A percentile compares a stretch with the other conserved stretches of the same genome.
Conservation (phyloP, 2,888 invertebrate genomes). For the Aleiodes leptofemur region DNA sequence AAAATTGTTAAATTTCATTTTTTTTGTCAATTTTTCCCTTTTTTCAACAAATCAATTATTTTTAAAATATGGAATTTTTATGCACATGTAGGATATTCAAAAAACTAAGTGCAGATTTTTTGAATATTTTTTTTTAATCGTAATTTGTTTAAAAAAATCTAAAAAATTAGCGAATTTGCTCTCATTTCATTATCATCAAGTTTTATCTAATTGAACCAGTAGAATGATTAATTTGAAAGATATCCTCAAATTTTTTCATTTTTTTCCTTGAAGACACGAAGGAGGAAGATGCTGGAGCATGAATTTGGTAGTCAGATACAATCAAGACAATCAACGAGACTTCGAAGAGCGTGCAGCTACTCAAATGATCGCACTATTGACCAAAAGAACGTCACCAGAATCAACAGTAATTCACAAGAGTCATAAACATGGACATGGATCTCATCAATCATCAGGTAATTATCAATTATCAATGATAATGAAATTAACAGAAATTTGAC, state of each 20-base stretch:
- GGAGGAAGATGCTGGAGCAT: slow-evolving; percentile 84
- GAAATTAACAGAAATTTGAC: too few relatives aligned
- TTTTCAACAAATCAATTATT: too few relatives aligned
- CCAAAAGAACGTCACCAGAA: slow-evolving; percentile 74
- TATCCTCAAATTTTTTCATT: neutral
- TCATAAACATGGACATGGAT: slow-evolving; percentile 43
- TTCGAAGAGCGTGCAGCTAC: slow-evolving; percentile 87
- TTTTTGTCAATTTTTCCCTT: too few relatives aligned
- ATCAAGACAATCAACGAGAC: slow-evolving; percentile 91
- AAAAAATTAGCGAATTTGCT: too few relatives aligned
- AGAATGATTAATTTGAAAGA: neutral
- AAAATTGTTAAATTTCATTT: too few relatives aligned
- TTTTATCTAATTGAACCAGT: too few relatives aligned
- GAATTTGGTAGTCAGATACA: slow-evolving; percentile 86
- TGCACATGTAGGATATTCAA: too few relatives aligned
- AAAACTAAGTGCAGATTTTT: too few relatives aligned
- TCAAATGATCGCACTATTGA: slow-evolving; percentile 81
- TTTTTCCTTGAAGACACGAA: slow-evolving; percentile 65
- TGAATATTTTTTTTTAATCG: neutral
- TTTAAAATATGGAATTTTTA: too few relatives aligned
- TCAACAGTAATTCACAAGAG: neutral
- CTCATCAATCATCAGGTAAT: slow-evolving; percentile 67
- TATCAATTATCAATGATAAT: neutral
- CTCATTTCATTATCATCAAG: neutral
- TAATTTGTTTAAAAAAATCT: too few relatives aligned